These are phyloP conservation scores for Hylaea fasciaria DNA, from an alignment of 2,888 invertebrate genomes.

Conservation along the genomic window DNA sequence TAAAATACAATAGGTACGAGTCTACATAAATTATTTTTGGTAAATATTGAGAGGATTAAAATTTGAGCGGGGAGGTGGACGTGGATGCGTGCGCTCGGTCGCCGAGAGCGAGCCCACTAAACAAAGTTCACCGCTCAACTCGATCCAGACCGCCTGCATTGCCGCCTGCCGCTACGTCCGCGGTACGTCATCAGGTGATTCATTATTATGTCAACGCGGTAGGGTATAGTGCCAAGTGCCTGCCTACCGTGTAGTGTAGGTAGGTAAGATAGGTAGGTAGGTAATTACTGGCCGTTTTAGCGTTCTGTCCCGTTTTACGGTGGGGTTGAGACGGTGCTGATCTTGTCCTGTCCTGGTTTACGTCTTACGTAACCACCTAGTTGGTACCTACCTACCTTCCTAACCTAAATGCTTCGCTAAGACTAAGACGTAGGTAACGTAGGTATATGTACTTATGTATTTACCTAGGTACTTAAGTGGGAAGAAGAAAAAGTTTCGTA, in stretches of 20 bases:
- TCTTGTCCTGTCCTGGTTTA: no score
- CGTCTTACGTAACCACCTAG: no score
- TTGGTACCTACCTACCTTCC: no score
- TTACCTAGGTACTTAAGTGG: no score
- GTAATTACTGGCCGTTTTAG: no score
- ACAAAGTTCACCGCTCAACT: slow-evolving; percentile 40
- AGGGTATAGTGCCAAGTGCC: neutral
- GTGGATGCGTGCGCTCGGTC: slow-evolving; percentile 55
- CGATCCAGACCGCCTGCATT: slow-evolving; percentile 25
- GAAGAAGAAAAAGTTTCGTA: no score
- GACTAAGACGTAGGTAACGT: no score
- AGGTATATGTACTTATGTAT: no score
- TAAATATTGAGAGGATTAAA: slow-evolving; percentile 10
- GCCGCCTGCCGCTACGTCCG: slow-evolving; percentile 17
- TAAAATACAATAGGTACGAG: neutral
- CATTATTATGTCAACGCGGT: slow-evolving; percentile 8
- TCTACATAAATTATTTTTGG: slow-evolving; percentile 4
- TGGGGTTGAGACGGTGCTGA: no score
- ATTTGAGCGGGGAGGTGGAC: slow-evolving; percentile 19
- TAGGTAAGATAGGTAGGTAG: no score
- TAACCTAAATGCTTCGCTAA: no score
- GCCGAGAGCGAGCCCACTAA: slow-evolving; percentile 58
- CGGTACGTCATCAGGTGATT: slow-evolving; percentile 23
- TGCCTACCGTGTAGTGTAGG: neutral
- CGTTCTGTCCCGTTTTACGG: no score